A percentile compares a stretch with the other conserved stretches of the same genome.
Evolutionary conservation across 2,113 vertebrate genomes (phyloP).

Genomic region (Petaurus breviceps): DNA sequence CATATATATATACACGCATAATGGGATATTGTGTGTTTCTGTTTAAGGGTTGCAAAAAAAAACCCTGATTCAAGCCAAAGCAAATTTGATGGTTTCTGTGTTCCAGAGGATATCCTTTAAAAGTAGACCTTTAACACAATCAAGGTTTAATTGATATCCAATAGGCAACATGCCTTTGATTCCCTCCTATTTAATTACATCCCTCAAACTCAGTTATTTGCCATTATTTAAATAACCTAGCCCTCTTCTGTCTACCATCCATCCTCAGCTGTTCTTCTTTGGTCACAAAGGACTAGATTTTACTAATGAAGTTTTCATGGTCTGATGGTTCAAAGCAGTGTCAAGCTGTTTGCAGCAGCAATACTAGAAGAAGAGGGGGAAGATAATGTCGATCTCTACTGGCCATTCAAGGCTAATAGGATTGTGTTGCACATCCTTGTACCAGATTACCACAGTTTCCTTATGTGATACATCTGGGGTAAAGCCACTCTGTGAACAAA

Average conservation of each 20-base stretch:
- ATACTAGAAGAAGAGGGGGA: conserved; percentile 46
- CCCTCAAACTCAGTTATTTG: conserved; percentile 62
- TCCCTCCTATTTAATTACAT: conserved; percentile 63
- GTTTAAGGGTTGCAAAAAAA: not conserved
- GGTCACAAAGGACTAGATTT: conserved; percentile 63
- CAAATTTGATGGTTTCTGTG: not conserved
- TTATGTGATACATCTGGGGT: conserved; percentile 63
- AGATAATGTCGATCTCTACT: conserved; percentile 42
- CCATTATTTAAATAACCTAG: conserved; percentile 67
- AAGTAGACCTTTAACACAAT: conserved; percentile 19
- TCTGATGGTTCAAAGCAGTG: conserved; percentile 71
- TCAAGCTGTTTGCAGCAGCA: conserved; percentile 70
- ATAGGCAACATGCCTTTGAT: not conserved
- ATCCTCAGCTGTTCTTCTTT: conserved; percentile 52
- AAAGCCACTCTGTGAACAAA: conserved; percentile 35
- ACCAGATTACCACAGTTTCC: conserved; percentile 62
- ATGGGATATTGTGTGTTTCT: not conserved
- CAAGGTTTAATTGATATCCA: conserved; percentile 28
- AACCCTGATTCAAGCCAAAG: conserved; percentile 22
- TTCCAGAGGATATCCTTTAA: conserved; percentile 35
- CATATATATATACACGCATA: not conserved
- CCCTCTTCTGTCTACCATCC: not conserved
- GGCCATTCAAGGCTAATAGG: conserved; percentile 57
- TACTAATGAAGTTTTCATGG: conserved; percentile 73
- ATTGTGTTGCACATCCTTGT: conserved; percentile 54